phyloP scores from a whole-genome alignment of 2,888 invertebrate species.

The Podabrus alpinus region DNA sequence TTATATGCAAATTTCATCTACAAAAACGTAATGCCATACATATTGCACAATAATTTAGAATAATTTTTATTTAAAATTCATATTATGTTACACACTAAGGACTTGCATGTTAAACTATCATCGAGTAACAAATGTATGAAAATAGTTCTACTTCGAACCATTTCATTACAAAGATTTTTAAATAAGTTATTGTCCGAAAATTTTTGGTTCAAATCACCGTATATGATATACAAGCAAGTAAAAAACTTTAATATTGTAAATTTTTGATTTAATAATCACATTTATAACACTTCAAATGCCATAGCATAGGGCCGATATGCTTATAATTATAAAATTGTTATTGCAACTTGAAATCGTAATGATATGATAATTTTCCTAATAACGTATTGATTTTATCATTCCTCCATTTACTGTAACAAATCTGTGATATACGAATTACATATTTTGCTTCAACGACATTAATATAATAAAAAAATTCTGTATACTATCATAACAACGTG shows the following conservation, averaged over 20 bases:
- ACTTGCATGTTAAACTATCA: background rate
- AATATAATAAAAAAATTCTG: too few species aligned
- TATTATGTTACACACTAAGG: background rate
- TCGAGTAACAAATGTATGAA: background rate
- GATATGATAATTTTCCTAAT: background rate
- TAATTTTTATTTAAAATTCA: background rate
- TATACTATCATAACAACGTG: background rate
- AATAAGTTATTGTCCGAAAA: background rate
- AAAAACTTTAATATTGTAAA: background rate
- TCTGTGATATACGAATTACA: background rate
- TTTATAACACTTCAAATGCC: background rate
- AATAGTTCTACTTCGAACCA: background rate
- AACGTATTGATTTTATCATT: background rate
- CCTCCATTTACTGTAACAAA: background rate
- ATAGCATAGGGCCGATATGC: background rate
- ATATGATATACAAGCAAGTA: background rate
- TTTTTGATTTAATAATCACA: background rate
- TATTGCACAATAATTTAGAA: background rate
- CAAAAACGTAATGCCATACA: background rate
- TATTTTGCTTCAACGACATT: too few species aligned
- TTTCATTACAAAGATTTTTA: background rate
- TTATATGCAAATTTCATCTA: background rate
- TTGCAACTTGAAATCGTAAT: background rate
- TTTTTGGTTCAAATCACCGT: background rate
- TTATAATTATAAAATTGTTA: background rate